Percentiles rank a stretch among this genome's conserved stretches.
Conservation (phyloP, 35 echinoderm and acorn worm species). For the Heliocidaris erythrogramma region DNA sequence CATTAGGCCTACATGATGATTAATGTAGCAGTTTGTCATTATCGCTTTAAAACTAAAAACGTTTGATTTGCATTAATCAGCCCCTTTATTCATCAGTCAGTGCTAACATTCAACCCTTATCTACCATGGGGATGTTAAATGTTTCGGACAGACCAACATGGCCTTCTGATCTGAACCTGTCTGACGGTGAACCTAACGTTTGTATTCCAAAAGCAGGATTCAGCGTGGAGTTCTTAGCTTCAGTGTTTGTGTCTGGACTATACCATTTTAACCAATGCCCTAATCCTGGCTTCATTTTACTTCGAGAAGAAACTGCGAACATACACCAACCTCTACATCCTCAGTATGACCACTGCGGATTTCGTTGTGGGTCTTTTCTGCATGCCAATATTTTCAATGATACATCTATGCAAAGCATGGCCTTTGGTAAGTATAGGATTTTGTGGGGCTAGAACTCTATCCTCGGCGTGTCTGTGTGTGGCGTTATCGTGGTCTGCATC, state of each 20-base stretch:
- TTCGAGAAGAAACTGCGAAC: conserved; percentile 44
- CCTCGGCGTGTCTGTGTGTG: not conserved
- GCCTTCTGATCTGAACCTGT: not conserved
- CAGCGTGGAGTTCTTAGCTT: not conserved
- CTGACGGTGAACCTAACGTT: not conserved
- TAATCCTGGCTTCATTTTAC: not conserved
- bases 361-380: conserved; percentile 22
- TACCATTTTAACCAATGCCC: not conserved
- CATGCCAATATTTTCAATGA: not conserved
- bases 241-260: not conserved
- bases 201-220: not conserved
- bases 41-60: too few relatives aligned
- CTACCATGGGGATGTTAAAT: not conserved
- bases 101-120: too few relatives aligned
- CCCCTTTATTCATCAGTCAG: too few relatives aligned
- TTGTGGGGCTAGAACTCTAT: not conserved
- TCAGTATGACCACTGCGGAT: conserved; percentile 40
- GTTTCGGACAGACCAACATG: not conserved
- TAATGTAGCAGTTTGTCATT: too few relatives aligned
- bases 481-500: conserved; percentile 20
- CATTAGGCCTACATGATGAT: too few relatives aligned
- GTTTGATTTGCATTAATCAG: too few relatives aligned
- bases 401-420: not conserved
- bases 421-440: not conserved
- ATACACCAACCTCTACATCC: conserved; percentile 25